phyloP scores from a whole-genome alignment of 2,797 vertebrate species.

The Erethizon dorsatum region DNA sequence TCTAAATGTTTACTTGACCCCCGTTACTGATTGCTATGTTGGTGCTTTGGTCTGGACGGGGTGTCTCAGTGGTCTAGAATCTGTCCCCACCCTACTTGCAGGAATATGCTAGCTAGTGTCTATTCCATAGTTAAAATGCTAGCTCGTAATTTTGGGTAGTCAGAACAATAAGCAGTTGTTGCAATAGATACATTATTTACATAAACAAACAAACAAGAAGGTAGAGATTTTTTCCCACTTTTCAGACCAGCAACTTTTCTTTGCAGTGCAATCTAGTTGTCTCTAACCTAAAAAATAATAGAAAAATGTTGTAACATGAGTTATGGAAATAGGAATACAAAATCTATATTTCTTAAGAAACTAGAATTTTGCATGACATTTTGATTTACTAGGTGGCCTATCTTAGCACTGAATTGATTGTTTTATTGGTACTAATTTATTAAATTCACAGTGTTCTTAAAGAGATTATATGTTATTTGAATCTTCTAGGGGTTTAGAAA shows the following conservation, averaged over 20 bases:
- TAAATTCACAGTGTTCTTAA: constrained; percentile 25
- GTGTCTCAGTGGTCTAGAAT: not conserved
- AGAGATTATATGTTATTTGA: constrained; percentile 6
- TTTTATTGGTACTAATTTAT: constrained; percentile 22
- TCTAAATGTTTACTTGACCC: constrained; percentile 12
- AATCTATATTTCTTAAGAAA: constrained; percentile 44
- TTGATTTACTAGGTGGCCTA: constrained; percentile 45
- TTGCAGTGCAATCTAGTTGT: constrained; percentile 46
- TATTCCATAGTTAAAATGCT: not conserved
- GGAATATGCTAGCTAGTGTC: not conserved
- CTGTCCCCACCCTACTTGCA: not conserved
- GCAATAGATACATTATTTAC: not conserved
- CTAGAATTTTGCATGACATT: constrained; percentile 39
- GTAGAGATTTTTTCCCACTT: constrained; percentile 23
- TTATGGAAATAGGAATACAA: constrained; percentile 40
- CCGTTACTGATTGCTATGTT: not conserved
- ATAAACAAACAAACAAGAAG: not conserved
- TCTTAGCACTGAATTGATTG: not conserved
- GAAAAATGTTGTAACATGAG: not conserved
- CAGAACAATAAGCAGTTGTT: constrained; percentile 22
- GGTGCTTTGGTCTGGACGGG: not conserved
- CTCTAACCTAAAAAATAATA: constrained; percentile 47
- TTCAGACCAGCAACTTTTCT: constrained; percentile 11
- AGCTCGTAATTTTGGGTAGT: constrained; percentile 40
- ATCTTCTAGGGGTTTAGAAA: constrained; percentile 27